Conservation (phyloP, 2,888 invertebrate genomes). For the Abscondita cerata region DNA sequence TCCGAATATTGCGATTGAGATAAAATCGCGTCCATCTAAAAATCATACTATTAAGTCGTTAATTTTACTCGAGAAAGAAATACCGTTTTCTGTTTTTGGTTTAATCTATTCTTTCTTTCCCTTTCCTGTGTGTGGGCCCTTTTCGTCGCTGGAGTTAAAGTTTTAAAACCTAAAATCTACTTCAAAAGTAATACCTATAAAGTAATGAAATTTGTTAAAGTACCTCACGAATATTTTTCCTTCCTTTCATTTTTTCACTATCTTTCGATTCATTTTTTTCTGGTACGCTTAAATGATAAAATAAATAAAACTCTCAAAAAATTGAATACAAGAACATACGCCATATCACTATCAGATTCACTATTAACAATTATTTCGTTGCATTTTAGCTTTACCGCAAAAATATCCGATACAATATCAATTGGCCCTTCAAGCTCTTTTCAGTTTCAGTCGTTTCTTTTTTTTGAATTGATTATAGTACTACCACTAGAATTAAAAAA, state of each 20-base stretch:
- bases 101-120: constrained; percentile 76
- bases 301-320: constrained; percentile 4
- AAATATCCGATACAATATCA: neutral
- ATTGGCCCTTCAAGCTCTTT: too few species aligned
- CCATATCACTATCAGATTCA: constrained; percentile 36
- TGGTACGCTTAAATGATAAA: constrained; percentile 13
- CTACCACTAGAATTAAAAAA: too few species aligned
- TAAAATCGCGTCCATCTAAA: constrained; percentile 34
- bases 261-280: neutral
- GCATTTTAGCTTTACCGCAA: neutral
- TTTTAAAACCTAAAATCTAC: constrained; percentile 67
- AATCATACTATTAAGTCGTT: too few species aligned
- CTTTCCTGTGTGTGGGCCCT: constrained; percentile 82
- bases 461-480: too few species aligned
- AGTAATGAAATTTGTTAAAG: constrained; percentile 18
- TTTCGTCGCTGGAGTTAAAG: constrained; percentile 73
- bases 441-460: too few species aligned
- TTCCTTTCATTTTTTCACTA: constrained; percentile 59
- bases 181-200: constrained; percentile 1
- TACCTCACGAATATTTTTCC: constrained; percentile 75
- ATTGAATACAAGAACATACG: too few species aligned
- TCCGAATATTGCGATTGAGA: constrained; percentile 33
- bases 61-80: too few species aligned
- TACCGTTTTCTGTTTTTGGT: constrained; percentile 65
- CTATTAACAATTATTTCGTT: neutral